Percentiles rank a stretch among this genome's conserved stretches.
Evolutionary conservation across 2,888 invertebrate genomes (phyloP).

Genomic region (Eumerus sabulonum): DNA sequence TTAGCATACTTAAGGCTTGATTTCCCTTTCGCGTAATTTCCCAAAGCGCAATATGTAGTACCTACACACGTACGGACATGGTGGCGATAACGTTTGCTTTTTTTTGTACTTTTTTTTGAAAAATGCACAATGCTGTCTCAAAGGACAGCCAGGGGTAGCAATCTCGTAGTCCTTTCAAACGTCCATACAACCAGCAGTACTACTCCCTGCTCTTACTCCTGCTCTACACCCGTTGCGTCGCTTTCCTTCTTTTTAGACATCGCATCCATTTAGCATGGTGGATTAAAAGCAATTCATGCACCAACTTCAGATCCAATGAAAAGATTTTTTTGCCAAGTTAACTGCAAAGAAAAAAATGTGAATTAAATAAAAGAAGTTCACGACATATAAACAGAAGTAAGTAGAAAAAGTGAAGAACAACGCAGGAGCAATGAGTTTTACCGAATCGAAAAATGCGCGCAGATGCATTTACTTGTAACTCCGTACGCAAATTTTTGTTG

Average conservation of each 20-base stretch:
- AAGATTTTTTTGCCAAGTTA: constrained; percentile 33
- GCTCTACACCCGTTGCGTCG: not conserved
- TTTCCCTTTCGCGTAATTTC: constrained; percentile 46
- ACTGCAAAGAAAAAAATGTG: constrained; percentile 10
- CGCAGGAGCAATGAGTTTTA: constrained; percentile 37
- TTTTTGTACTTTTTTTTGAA: no score
- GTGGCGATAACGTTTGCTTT: constrained; percentile 16
- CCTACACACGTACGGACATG: no score
- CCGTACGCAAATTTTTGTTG: constrained; percentile 50
- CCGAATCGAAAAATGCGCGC: constrained; percentile 38
- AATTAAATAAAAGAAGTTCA: constrained; percentile 32
- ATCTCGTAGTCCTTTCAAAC: constrained; percentile 57
- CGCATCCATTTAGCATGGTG: constrained; percentile 47
- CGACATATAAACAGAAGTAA: constrained; percentile 48
- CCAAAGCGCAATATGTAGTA: constrained; percentile 14
- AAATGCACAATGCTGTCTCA: constrained; percentile 56
- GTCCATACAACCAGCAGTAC: constrained; percentile 23
- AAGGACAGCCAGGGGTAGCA: constrained; percentile 55
- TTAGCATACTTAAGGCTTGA: constrained; percentile 36
- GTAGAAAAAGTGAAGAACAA: constrained; percentile 30
- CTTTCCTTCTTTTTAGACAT: constrained; percentile 12
- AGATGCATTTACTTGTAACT: constrained; percentile 53
- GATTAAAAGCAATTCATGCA: constrained; percentile 58
- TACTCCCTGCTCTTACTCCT: constrained; percentile 13
- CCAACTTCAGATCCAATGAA: constrained; percentile 54